Evolutionary conservation across 2,888 invertebrate genomes (phyloP).

Genomic region (Prenolepis imparis): DNA sequence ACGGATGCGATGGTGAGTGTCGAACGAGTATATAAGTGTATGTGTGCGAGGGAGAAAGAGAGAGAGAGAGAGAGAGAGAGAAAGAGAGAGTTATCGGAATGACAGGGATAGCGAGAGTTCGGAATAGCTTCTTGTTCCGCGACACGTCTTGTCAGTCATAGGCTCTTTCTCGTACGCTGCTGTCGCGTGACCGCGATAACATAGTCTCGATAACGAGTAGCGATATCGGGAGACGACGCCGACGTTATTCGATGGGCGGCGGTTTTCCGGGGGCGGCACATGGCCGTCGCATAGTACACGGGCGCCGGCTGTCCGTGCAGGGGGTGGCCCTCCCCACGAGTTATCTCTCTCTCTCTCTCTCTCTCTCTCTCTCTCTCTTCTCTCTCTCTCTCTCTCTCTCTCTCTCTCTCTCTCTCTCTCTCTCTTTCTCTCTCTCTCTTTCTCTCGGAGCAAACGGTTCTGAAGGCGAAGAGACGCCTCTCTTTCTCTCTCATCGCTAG

Average conservation of each 20-base stretch:
- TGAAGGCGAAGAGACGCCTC: slow-evolving; percentile 43
- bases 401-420: neutral
- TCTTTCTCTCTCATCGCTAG: slow-evolving; percentile 43
- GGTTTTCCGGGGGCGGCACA: slow-evolving; percentile 80
- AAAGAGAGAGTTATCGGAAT: neutral
- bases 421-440: neutral
- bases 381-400: neutral
- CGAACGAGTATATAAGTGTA: neutral
- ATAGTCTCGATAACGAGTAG: neutral
- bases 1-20: slow-evolving; percentile 79
- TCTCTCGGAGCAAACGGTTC: neutral
- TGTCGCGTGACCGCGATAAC: slow-evolving; percentile 22
- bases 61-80: neutral
- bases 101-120: slow-evolving; percentile 56
- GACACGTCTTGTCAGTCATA: slow-evolving; percentile 73
- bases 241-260: slow-evolving; percentile 73
- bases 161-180: slow-evolving; percentile 55
- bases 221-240: neutral
- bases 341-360: slow-evolving; percentile 29
- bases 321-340: slow-evolving; percentile 78
- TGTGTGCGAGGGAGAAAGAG: neutral
- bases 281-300: slow-evolving; percentile 72
- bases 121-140: slow-evolving; percentile 62
- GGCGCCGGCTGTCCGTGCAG: slow-evolving; percentile 79
- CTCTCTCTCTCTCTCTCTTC: neutral